Evolutionary conservation across 2,113 vertebrate species (phyloP), one percentile per base, ranked within the genome.

Genomic region (Epinephelus lanceolatus): DNA sequence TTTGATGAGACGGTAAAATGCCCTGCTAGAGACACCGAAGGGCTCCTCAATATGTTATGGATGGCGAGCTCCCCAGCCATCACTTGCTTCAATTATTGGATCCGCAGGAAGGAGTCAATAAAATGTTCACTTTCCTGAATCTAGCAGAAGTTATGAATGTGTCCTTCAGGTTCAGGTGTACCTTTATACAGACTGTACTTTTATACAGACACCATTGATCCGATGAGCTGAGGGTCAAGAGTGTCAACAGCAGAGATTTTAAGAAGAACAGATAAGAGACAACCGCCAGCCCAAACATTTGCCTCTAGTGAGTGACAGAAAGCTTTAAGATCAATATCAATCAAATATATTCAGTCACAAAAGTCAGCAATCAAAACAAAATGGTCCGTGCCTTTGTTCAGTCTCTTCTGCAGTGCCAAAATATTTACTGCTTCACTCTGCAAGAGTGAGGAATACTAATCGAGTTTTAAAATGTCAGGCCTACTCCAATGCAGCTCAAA

Each of bases 1-100:
- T 88, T 81, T 87, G 76, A 88, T 83, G 88, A 85, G 66, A 76
- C 5, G 10, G 56, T 89, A 83, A 89, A 89, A 87, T 63, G 72
- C 84, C 68, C 59, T 75, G 66, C 61, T 70, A 19, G 65, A 85
- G 68, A 68, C 60, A 57, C 65, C 10, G 52, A 78, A 76, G 80
- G 71, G 62, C 78, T 84, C 51, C 62, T 84, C 77, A 65, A 80
- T 83, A 79, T 59, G 75, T 86, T 88, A 85, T 78, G 76, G 86
- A 85, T 74, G 57, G 73, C 8, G 18, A 66, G 74, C 52, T 61
- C 53, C 65, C 33, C 45, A 45, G 66, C 59, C 62, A 78, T 76
- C 67, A 52, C 51, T 76, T 80, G 81, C 79, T 83, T 63, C 72
- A 87, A 76, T 83, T 81, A 72, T 78, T 81, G 37, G 55, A 65